Conservation (phyloP, 2,113 vertebrate genomes). For the Ranitomeya variabilis region DNA sequence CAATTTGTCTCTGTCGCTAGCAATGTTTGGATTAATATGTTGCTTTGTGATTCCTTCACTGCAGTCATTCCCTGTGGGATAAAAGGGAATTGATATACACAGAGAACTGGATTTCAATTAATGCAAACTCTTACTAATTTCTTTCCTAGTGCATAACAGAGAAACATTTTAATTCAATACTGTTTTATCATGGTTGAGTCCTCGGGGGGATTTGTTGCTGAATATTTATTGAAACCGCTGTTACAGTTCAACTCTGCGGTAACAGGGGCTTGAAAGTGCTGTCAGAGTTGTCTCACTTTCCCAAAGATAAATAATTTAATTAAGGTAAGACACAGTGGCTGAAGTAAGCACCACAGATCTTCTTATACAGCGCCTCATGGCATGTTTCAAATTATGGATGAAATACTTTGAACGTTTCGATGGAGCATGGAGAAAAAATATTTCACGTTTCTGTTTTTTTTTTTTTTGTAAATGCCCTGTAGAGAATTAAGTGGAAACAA, state of each 20-base stretch:
- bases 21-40: constrained; percentile 58
- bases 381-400: constrained; percentile 14
- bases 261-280: constrained; percentile 25
- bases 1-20: constrained; percentile 56
- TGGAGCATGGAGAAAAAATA: neutral
- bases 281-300: constrained; percentile 39
- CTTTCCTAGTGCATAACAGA: constrained; percentile 55
- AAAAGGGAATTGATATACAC: constrained; percentile 57
- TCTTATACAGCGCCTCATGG: neutral
- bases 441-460: neutral
- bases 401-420: constrained; percentile 12
- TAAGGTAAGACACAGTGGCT: constrained; percentile 11
- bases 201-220: constrained; percentile 54
- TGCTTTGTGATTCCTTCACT: constrained; percentile 54
- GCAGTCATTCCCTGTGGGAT: constrained; percentile 55
- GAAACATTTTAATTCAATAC: constrained; percentile 58
- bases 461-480: neutral
- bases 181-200: constrained; percentile 56
- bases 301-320: constrained; percentile 55
- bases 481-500: neutral
- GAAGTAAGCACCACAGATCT: constrained; percentile 24
- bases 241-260: constrained; percentile 42
- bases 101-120: constrained; percentile 59
- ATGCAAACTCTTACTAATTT: constrained; percentile 57
- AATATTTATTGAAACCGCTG: constrained; percentile 47